Conservation (phyloP, 2,888 invertebrate species). For the Troglohyphantes excavatus region DNA sequence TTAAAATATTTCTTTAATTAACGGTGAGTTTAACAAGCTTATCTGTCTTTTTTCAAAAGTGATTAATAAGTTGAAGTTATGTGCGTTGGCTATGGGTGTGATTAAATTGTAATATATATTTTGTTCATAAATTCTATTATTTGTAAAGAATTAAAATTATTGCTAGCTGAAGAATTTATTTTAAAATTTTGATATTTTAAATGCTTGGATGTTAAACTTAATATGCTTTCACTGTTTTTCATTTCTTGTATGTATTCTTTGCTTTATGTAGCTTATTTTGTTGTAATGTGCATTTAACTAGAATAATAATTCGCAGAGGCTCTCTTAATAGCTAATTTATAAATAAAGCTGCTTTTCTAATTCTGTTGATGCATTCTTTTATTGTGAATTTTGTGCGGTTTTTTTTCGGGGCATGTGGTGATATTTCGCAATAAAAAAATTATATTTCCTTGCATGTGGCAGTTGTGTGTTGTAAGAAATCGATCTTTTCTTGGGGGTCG, state of each 20-base stretch:
- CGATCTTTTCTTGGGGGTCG: not conserved
- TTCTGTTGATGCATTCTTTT: constrained; percentile 23
- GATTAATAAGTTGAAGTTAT: no score
- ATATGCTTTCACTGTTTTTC: not conserved
- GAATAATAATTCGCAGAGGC: not conserved
- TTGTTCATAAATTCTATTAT: no score
- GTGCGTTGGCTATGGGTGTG: no score
- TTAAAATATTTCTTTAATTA: no score
- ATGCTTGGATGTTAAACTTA: no score
- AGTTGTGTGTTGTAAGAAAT: not conserved
- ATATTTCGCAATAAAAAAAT: not conserved
- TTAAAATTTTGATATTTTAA: no score
- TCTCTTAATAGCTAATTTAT: not conserved
- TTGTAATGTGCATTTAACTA: not conserved
- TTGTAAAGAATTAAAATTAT: no score
- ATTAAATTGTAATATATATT: no score
- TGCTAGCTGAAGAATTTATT: no score
- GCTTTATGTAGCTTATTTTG: not conserved
- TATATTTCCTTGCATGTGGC: constrained; percentile 38
- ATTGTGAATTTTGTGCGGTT: not conserved
- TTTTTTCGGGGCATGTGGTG: not conserved
- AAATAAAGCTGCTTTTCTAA: constrained; percentile 32
- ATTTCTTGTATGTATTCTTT: not conserved
- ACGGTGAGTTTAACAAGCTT: no score
- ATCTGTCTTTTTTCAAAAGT: no score